Evolutionary conservation across 2,113 vertebrate species (phyloP).

Genomic region (Labeo catla): DNA sequence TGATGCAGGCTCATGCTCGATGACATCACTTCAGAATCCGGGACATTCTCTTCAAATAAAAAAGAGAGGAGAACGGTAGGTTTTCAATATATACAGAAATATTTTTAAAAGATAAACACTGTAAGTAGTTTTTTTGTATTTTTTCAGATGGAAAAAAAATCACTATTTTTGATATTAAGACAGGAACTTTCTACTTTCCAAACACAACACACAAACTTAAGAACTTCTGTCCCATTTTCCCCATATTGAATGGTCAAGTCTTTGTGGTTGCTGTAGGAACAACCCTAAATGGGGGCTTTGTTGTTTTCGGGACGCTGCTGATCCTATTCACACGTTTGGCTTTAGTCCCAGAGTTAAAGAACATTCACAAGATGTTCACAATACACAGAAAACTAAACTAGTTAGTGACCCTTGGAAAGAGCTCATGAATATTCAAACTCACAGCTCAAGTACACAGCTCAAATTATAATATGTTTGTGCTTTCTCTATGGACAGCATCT

Average conservation of each 20-base stretch:
- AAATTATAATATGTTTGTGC: neutral
- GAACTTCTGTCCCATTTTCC: neutral
- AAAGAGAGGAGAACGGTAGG: neutral
- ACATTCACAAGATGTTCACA: neutral
- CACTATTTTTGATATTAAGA: neutral
- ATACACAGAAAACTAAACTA: neutral
- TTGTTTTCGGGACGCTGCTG: neutral
- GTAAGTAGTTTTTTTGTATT: too few relatives aligned
- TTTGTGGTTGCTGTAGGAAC: neutral
- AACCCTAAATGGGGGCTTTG: constrained; percentile 7
- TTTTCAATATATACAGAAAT: neutral
- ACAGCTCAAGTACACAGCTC: constrained; percentile 4
- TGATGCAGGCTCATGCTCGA: constrained; percentile 79
- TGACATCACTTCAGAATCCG: constrained; percentile 79
- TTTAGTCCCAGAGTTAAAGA: neutral
- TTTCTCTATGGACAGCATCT: neutral
- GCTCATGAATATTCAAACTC: neutral
- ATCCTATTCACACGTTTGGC: constrained; percentile 22
- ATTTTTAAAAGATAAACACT: too few relatives aligned
- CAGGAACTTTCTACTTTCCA: neutral
- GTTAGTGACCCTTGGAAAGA: neutral
- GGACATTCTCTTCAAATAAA: constrained; percentile 72
- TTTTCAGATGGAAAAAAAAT: neutral
- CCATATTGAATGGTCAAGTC: neutral
- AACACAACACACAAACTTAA: neutral